These are phyloP conservation scores for Galbula dea DNA, from an alignment of 2,113 vertebrate species.

Conservation along the genomic window DNA sequence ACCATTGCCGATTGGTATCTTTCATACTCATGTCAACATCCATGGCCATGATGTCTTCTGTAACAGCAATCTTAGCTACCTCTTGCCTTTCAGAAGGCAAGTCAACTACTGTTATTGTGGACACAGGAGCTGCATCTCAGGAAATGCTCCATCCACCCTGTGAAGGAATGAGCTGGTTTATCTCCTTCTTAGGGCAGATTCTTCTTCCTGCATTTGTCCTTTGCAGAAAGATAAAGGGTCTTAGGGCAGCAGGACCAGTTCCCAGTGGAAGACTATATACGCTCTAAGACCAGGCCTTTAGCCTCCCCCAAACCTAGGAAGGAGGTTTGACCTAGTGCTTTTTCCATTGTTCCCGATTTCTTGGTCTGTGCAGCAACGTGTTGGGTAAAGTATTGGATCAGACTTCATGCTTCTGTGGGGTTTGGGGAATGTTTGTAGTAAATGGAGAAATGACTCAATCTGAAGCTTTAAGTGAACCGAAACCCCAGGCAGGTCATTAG, in stretches of 20 bases:
- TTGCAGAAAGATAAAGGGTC: not conserved
- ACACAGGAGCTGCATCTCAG: not conserved
- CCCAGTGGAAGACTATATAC: not conserved
- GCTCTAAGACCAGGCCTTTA: not conserved
- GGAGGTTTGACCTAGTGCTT: not conserved
- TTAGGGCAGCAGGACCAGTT: not conserved
- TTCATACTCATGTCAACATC: not conserved
- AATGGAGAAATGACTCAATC: not conserved
- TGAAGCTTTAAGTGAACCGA: not conserved
- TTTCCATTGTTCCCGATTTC: not conserved
- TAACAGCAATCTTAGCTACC: not conserved
- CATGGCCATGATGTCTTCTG: not conserved
- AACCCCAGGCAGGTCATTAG: not conserved
- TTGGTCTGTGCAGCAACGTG: rapidly evolving
- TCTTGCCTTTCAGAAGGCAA: not conserved
- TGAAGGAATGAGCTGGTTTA: not conserved
- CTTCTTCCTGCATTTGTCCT: not conserved
- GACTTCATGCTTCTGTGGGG: not conserved
- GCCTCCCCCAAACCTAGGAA: too few species aligned
- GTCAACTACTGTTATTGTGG: not conserved
- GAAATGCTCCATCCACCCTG: not conserved
- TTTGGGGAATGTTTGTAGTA: not conserved
- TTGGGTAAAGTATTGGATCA: not conserved
- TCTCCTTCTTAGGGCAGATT: not conserved
- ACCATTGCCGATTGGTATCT: not conserved